Conservation (phyloP, 2,888 invertebrate species). For the Thera obeliscata region DNA sequence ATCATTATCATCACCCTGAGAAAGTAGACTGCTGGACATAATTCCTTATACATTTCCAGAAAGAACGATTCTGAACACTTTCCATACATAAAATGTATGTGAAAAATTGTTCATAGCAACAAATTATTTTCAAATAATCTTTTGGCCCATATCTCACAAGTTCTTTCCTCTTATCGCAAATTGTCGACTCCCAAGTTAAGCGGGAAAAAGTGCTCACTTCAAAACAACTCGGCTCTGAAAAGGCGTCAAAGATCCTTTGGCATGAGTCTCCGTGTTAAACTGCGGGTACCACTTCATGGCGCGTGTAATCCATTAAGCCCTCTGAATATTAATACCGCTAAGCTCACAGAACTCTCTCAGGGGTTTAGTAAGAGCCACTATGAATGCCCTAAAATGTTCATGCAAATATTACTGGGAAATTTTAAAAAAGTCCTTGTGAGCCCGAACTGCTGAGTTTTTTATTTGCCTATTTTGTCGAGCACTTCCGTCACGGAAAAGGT, state of each 20-base stretch:
- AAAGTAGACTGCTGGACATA: too few relatives aligned
- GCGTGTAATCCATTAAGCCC: constrained; percentile 23
- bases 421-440: background rate
- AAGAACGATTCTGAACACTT: too few relatives aligned
- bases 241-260: background rate
- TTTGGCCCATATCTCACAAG: too few relatives aligned
- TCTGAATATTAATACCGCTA: constrained; percentile 27
- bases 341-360: constrained; percentile 10
- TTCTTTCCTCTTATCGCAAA: background rate
- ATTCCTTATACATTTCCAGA: too few relatives aligned
- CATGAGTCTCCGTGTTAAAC: constrained; percentile 4
- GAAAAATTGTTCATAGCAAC: too few relatives aligned
- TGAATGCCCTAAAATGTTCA: constrained; percentile 12
- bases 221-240: constrained; percentile 3
- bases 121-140: too few relatives aligned
- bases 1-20: too few relatives aligned
- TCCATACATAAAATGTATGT: too few relatives aligned
- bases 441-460: background rate
- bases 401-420: background rate
- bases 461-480: background rate
- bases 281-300: constrained; percentile 10
- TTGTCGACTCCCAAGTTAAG: background rate
- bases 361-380: constrained; percentile 14
- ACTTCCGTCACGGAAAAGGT: too few relatives aligned
- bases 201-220: background rate